Evolutionary conservation across 2,888 invertebrate genomes (phyloP), one percentile per base, ranked within the genome.

Genomic region (Syrphus vitripennis): DNA sequence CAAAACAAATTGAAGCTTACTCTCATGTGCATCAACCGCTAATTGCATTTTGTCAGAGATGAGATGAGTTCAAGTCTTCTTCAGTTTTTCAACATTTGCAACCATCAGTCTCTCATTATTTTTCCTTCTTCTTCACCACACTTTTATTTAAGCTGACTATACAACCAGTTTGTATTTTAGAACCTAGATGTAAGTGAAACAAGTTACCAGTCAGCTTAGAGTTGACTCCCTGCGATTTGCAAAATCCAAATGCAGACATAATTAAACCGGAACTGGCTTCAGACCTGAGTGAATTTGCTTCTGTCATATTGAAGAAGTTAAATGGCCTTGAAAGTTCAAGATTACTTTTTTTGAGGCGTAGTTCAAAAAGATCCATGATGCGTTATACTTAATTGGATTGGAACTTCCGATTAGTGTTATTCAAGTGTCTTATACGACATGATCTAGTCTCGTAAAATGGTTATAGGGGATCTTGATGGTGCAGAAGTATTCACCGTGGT

Each of bases 261-360:
- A 16, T 61, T 40, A 61, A 40, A 21, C 40, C 61, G 61, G 61
- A 61, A 61, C 61, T 16, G 2, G 3, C 37, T 42, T 26, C 26
- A 40, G 40, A 5, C 24, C 24, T 21, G 14, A 37, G 12, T 0
- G 26, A 21, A 21, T 21, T 34, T 21, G 34, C 21, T 21, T 2
- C 21, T 34, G 14, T 26, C 10, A 34, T 19, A 48, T 14, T 24
- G 34, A 12, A 61, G 37, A 61, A 26, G 40, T 10, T 1, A 21
- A 61, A 61, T 40, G 61, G 40, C 61, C 61, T 61, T 61, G 61
- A 40, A 2, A 61, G 9, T 61, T 4, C 10, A 26, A 61, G 40
- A 40, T 61, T 26, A 61, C 40, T 40, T 53, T 61, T 24, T n/a
- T n/a, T n/a, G n/a, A 61, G 59, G 40, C 7, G 1, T 61, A 26